Evolutionary conservation across 2,113 vertebrate genomes (phyloP).

Genomic region (Pollimyrus isidori): DNA sequence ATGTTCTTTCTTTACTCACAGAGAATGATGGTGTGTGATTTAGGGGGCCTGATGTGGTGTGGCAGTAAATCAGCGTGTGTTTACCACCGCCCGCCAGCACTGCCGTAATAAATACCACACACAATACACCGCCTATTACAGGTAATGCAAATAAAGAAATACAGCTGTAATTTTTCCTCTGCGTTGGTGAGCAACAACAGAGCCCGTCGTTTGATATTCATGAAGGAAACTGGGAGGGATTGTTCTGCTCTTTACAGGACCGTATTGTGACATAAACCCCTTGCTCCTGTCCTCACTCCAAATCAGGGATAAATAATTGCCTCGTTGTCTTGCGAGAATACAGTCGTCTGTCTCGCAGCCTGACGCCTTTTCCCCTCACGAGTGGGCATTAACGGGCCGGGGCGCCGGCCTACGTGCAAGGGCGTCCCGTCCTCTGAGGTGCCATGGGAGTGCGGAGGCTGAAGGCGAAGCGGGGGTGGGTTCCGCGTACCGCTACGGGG

Average conservation of each 20-base stretch:
- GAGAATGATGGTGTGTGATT: constrained; percentile 41
- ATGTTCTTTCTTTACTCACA: constrained; percentile 24
- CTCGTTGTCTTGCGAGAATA: constrained; percentile 25
- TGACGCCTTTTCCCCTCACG: background rate
- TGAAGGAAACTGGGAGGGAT: constrained; percentile 63
- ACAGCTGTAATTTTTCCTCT: constrained; percentile 61
- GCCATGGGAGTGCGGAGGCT: background rate
- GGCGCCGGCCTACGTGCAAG: background rate
- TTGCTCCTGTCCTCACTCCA: constrained; percentile 26
- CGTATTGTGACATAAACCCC: constrained; percentile 12
- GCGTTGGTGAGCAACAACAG: constrained; percentile 49
- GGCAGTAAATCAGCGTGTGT: constrained; percentile 48
- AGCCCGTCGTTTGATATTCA: constrained; percentile 62
- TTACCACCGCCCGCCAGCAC: constrained; percentile 30
- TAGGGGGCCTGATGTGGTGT: constrained; percentile 27
- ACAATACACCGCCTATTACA: constrained; percentile 53
- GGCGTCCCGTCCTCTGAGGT: background rate
- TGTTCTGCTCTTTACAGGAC: constrained; percentile 51
- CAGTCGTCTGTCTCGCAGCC: constrained; percentile 21
- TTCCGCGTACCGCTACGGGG: background rate
- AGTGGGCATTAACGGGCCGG: background rate
- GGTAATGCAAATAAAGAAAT: constrained; percentile 66
- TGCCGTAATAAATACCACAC: constrained; percentile 50
- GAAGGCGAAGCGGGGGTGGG: background rate
- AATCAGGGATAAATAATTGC: constrained; percentile 57